phyloP scores from a whole-genome alignment of 1,140 invertebrate species.

The Aphaenogaster floridana region DNA sequence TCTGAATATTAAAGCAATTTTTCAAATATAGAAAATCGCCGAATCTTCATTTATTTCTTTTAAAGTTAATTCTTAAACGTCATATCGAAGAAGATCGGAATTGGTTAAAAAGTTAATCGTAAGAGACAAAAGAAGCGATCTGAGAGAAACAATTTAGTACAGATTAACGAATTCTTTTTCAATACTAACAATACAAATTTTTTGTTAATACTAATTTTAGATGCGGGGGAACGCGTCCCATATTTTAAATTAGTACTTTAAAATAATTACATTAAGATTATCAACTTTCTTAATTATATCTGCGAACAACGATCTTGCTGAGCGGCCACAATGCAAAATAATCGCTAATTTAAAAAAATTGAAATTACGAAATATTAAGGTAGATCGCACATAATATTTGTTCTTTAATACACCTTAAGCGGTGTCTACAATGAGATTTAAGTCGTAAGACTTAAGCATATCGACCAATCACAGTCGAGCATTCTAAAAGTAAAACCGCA shows the following conservation, averaged over 20 bases:
- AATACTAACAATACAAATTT: background rate
- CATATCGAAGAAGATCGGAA: background rate
- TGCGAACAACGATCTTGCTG: background rate
- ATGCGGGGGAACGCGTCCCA: background rate
- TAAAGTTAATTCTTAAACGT: background rate
- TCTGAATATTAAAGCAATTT: background rate
- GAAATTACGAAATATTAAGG: background rate
- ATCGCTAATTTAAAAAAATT: background rate
- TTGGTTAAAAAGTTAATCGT: background rate
- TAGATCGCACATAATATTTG: background rate
- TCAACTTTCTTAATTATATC: background rate
- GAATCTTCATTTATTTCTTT: background rate
- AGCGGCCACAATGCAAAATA: background rate
- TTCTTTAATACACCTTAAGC: background rate
- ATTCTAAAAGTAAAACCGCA: no score
- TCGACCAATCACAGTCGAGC: no score
- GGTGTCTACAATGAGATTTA: no score
- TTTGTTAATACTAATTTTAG: background rate
- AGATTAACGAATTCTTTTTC: background rate
- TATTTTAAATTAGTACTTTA: background rate
- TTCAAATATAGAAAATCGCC: background rate
- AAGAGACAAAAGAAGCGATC: background rate
- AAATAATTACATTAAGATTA: background rate
- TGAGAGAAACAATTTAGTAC: background rate
- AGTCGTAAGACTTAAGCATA: no score